These are phyloP conservation scores for Nipponacmea schrenckii DNA, from an alignment of 2,888 invertebrate species.

Conservation along the genomic window DNA sequence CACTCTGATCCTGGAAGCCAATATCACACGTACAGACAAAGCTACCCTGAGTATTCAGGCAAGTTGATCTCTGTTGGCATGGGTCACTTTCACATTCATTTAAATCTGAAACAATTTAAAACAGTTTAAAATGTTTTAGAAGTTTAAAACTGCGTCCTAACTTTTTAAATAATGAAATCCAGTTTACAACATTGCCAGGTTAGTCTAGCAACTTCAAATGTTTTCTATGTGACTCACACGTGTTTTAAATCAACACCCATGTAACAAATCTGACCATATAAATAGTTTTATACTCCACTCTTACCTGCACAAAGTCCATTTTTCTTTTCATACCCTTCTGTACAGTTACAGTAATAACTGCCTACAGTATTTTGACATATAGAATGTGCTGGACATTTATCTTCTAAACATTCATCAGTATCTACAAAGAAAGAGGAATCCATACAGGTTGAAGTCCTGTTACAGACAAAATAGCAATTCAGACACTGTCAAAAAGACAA, in stretches of 20 bases:
- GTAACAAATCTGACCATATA: too few species aligned
- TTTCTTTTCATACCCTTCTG: slow-evolving; percentile 18
- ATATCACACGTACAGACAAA: slow-evolving; percentile 17
- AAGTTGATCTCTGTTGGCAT: slow-evolving; percentile 4
- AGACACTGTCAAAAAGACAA: too few species aligned
- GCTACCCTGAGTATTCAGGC: slow-evolving; percentile 16
- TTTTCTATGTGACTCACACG: too few species aligned
- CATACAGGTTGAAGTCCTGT: too few species aligned
- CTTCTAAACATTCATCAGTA: slow-evolving; percentile 20
- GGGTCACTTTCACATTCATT: slow-evolving; percentile 11
- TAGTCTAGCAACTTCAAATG: too few species aligned
- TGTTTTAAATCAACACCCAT: too few species aligned
- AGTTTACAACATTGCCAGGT: too few species aligned
- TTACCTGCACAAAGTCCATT: slow-evolving; percentile 22
- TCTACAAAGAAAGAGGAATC: neutral
- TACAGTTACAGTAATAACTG: slow-evolving; percentile 24
- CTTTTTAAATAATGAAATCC: too few species aligned
- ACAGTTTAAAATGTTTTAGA: too few species aligned
- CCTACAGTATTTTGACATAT: slow-evolving; percentile 25
- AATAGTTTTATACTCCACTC: neutral
- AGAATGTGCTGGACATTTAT: slow-evolving; percentile 18
- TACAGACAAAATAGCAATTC: too few species aligned
- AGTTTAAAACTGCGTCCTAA: too few species aligned
- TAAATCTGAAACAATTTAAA: neutral
- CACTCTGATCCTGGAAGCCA: slow-evolving; percentile 6